Base-by-base conservation (phyloP, 2,797 vertebrate species). In the Lophius americanus region DNA sequence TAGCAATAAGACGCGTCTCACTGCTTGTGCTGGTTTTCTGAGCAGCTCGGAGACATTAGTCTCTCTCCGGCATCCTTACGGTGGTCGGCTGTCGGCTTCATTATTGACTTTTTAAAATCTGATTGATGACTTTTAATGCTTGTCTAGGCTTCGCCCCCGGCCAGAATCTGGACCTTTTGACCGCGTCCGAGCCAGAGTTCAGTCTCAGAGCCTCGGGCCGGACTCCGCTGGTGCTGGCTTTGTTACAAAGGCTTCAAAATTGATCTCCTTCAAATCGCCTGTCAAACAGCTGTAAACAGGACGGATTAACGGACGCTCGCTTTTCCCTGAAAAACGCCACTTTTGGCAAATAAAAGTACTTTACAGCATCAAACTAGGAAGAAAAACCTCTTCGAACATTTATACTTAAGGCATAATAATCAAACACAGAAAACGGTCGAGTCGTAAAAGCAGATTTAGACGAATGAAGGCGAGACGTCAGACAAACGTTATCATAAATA, bases 111-210 rank as follows among this genome's bases (percentile, higher is more conserved):
- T 13, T 2, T 11, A 44, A 81, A 75, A 83, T 74, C 60, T 87
- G 84, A 89, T 85, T 88, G 83, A 88, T 88, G 74, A 83, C 73
- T 78, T 75, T 68, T 54, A 66, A 60, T 64, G 66, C 68, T 74
- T 79, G 71, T 78, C 73, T 78, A 74, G 66, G 73, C 64, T 59
- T 70, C 9, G 65, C 85, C 67, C 41, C 57, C 4, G 61, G 83
- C 64, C 73, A 72, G 61, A 50, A 73, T 79, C 66, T 48, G 66
- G 81, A 75, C 78, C 74, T 76, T 73, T 79, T 82, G 75, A 85
- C 76, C 60, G 12, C 61, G 60, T 68, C 58, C 69, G 70, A 79
- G 67, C 60, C 76, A 80, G 80, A 80, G 80, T 77, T 75, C 68
- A 78, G 73, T 41, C 46, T 43, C 5, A 14, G 39, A 70, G 80